These are phyloP conservation scores for Noctuana brunneofusca DNA, from an alignment of 2,888 invertebrate species.

Conservation along the genomic window DNA sequence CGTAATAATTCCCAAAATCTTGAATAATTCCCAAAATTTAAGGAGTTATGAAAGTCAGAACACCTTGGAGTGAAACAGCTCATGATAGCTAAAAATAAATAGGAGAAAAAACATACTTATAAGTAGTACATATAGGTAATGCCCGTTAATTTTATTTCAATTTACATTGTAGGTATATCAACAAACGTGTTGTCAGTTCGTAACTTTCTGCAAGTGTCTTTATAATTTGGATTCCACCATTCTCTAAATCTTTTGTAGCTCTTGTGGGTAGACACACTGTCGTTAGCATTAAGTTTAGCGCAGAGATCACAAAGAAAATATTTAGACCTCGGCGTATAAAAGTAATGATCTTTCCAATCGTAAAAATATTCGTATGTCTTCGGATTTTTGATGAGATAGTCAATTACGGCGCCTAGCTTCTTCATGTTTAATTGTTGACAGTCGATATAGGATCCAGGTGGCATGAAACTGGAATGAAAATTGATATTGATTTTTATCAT, in stretches of 20 bases:
- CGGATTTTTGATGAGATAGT: slow-evolving; percentile 61
- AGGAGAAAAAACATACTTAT: too few species aligned
- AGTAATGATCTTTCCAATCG: slow-evolving; percentile 71
- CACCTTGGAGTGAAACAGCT: too few species aligned
- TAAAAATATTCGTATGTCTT: slow-evolving; percentile 62
- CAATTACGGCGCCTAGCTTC: slow-evolving; percentile 62
- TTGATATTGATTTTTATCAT: too few species aligned
- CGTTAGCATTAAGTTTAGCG: slow-evolving; percentile 51
- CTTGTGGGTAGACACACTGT: slow-evolving; percentile 33
- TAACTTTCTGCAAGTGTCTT: slow-evolving; percentile 52
- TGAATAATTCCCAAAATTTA: too few species aligned
- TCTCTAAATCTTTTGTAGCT: slow-evolving; percentile 49
- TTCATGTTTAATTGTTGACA: slow-evolving; percentile 56
- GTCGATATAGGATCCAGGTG: slow-evolving; percentile 68
- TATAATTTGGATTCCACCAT: slow-evolving; percentile 67
- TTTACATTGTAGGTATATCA: too few species aligned
- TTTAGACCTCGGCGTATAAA: slow-evolving; percentile 51
- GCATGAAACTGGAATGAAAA: slow-evolving; percentile 61
- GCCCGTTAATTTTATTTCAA: slow-evolving; percentile 40
- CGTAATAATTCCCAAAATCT: too few species aligned
- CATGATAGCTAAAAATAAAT: too few species aligned
- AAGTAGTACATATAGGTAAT: too few species aligned
- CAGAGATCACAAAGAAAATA: slow-evolving; percentile 63
- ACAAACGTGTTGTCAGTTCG: background rate
- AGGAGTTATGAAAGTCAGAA: too few species aligned